phyloP scores from a whole-genome alignment of 2,888 invertebrate species.

The Synergus laeviventris region DNA sequence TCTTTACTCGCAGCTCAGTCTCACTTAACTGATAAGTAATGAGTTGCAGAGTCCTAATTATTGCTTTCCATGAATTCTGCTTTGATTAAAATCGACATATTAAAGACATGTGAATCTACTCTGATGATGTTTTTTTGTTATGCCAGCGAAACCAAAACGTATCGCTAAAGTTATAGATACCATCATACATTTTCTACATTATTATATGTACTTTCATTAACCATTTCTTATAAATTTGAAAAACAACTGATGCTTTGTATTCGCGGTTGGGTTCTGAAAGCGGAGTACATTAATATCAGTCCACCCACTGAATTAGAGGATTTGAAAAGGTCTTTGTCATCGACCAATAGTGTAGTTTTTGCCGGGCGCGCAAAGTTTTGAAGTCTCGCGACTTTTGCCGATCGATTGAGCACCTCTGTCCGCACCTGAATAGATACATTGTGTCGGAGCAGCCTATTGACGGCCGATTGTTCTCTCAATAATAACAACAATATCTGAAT shows the following conservation, averaged over 20 bases:
- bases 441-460: conserved; percentile 75
- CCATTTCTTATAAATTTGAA: not conserved
- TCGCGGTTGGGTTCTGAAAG: not conserved
- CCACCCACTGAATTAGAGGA: conserved; percentile 19
- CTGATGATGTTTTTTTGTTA: no score
- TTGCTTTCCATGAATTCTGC: no score
- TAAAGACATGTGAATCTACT: no score
- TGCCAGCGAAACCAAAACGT: no score
- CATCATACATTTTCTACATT: no score
- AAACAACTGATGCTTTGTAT: not conserved
- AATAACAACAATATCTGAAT: conserved; percentile 76
- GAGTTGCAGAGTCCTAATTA: not conserved
- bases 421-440: conserved; percentile 76
- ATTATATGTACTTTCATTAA: not conserved
- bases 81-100: no score
- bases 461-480: conserved; percentile 75
- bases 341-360: conserved; percentile 30
- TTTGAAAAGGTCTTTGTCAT: conserved; percentile 35
- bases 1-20: not conserved
- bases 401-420: conserved; percentile 74
- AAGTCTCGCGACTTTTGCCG: conserved; percentile 57
- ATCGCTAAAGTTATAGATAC: no score
- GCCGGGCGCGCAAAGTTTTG: conserved; percentile 49
- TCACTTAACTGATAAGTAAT: not conserved
- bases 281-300: conserved; percentile 34